Percentiles rank a stretch among this genome's conserved stretches.
phyloP scores from a whole-genome alignment of 2,888 invertebrate genomes.

The Hirtodrosophila cameraria region DNA sequence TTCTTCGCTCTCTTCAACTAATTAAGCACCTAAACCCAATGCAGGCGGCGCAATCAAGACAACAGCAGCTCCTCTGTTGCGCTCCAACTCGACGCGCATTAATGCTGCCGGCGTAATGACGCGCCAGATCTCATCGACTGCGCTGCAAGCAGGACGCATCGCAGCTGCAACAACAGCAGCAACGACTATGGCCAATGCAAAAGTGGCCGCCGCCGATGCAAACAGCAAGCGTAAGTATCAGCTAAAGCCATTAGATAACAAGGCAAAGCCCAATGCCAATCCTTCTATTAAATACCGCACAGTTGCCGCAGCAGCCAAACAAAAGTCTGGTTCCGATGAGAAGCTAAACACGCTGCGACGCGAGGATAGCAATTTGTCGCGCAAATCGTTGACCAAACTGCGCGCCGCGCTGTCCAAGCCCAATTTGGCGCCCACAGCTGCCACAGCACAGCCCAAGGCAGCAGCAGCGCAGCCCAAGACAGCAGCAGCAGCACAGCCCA shows the following conservation, averaged over 20 bases:
- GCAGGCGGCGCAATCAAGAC: conserved; percentile 13
- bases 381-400: conserved; percentile 80
- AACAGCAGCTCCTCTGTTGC: conserved; percentile 39
- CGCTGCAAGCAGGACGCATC: conserved; percentile 24
- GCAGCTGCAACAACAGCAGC: conserved; percentile 34
- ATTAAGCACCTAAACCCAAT: background rate
- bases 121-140: conserved; percentile 39
- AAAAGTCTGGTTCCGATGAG: conserved; percentile 44
- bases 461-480: conserved; percentile 12
- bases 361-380: conserved; percentile 82
- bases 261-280: conserved; percentile 1
- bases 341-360: conserved; percentile 69
- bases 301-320: conserved; percentile 29
- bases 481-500: conserved; percentile 16
- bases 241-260: background rate
- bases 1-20: no score
- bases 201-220: conserved; percentile 59
- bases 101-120: conserved; percentile 30
- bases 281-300: conserved; percentile 6
- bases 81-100: conserved; percentile 79
- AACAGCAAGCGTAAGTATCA: conserved; percentile 49
- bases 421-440: background rate
- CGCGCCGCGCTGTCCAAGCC: conserved; percentile 77
- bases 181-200: conserved; percentile 72
- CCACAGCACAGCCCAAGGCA: background rate